Evolutionary conservation across 2,113 vertebrate genomes (phyloP), one percentile per base, ranked within the genome.

Genomic region (Tragelaphus strepsiceros): DNA sequence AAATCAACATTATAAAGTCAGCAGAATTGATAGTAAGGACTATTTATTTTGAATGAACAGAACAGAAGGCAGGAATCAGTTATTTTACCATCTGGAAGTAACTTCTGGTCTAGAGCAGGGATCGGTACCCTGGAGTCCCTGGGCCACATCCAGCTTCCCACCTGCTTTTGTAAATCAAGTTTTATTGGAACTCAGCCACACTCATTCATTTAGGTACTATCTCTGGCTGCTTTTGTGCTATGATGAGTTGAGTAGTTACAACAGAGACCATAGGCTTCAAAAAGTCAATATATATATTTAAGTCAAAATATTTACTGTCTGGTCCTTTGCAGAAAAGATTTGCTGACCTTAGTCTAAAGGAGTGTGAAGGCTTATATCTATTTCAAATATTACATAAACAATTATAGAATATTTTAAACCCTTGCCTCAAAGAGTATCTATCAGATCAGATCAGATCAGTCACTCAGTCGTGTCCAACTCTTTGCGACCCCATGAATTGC

Each of bases 371-470:
- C 22, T 46, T 19, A 39, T 32, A 19, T 74, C 56, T 86, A 17
- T 86, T 88, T 96, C n/a, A 96, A 97, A 90, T 91, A 92, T 85
- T 77, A 61, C n/a, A 58, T 67, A 85, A 97, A 74, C 39, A 96
- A 32, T 90, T 90, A 88, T 5, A 96, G 15, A 87, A 43, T 39
- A 78, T 92, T 85, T 92, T 80, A n/a, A 92, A 28, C 11, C 1
- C 35, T 32, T 78, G 24, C 15, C 39, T 80, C 81, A 95, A 87
- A 93, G n/a, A 62, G 6, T 67, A 30, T 78, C 43, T 5, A 43
- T 6, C 43, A 43, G 43, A 43, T 43, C 43, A 43, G 43, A 43
- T 43, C 43, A 43, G 43, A 43, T 43, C 43, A 43, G 43, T 6
- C 43, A 1, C 43, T 43, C 43, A 43, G 43, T 43, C 43, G 6